Base-by-base conservation (phyloP, 2,888 invertebrate species). In the Psylliodes chrysocephalus region DNA sequence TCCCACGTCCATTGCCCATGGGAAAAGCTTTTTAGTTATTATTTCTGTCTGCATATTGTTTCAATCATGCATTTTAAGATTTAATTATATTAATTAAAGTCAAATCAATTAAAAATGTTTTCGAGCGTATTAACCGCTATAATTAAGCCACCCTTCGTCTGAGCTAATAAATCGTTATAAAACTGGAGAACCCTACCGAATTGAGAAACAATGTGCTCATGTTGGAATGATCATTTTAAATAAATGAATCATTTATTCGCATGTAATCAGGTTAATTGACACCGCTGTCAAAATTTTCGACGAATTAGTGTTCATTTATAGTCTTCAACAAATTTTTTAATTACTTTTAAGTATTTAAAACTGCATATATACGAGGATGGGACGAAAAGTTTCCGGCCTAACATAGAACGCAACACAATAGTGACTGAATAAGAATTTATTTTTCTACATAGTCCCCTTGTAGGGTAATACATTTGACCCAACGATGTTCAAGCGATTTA, bases 101-200 rank as follows among this genome's bases (percentile, higher is more conserved):
- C 68, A 70, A 72, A 75, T 75, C 75, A 77, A 77, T 78, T 78
- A 76, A 78, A 78, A 77, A 74, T 70, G 67, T 68, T 70, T 69
- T 65, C 67, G 60, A 72, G 71, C 70, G 66, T 69, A 65, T 61
- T 71, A 66, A 64, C 66, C 66, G 68, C 64, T 61, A 62, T 68
- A 66, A 66, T 68, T 66, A 60, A 52, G 68, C 66, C 52, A 68
- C 66, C 68, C 68, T 63, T 60, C 60, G 54, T 60, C 62, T 55
- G 52, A 46, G 66, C 60, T 64, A 66, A 66, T 61, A 61, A 66
- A 68, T 63, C 54, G 63, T 59, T 55, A 57, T 64, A 52, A 59
- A 65, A 61, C 47, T 63, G 46, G 46, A n/a, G n/a, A 60, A 62
- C 66, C 68, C 68, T 52, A 1, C 44, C 47, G 54, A 47, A 52